A percentile compares a stretch with the other conserved stretches of the same genome.
Conservation (phyloP, 1,140 invertebrate species). For the Rhopalosiphum maidis region DNA sequence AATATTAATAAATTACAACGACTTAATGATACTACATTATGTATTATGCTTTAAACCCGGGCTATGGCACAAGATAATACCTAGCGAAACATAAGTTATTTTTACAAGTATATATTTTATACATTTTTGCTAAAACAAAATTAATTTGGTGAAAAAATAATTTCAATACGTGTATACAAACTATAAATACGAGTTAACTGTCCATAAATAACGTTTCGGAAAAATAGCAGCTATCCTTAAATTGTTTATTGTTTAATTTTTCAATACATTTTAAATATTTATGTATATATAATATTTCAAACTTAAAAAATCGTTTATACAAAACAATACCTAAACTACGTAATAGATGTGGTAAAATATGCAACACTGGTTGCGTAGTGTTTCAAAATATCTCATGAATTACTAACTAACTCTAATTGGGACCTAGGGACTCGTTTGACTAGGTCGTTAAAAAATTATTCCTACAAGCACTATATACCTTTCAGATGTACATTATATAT, state of each 20-base stretch:
- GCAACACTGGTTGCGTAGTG: neutral
- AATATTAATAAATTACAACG: conserved; percentile 11
- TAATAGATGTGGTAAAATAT: neutral
- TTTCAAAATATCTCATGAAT: neutral
- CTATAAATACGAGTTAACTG: neutral
- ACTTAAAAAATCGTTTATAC: neutral
- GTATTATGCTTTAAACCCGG: neutral
- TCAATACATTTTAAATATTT: neutral
- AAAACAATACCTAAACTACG: neutral
- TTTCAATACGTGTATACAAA: neutral
- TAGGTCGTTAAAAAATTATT: conserved; percentile 22
- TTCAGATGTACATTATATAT: neutral
- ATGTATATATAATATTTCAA: neutral
- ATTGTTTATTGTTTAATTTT: neutral
- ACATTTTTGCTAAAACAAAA: neutral
- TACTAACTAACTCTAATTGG: conserved; percentile 9
- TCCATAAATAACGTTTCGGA: neutral
- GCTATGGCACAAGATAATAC: neutral
- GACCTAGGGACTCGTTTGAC: neutral
- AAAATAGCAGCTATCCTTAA: neutral
- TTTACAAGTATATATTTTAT: neutral
- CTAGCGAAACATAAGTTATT: neutral
- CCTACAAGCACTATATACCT: neutral
- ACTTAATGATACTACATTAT: neutral
- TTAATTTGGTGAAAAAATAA: neutral